Conservation (phyloP, 2,888 invertebrate genomes). For the Mythimna loreyi region DNA sequence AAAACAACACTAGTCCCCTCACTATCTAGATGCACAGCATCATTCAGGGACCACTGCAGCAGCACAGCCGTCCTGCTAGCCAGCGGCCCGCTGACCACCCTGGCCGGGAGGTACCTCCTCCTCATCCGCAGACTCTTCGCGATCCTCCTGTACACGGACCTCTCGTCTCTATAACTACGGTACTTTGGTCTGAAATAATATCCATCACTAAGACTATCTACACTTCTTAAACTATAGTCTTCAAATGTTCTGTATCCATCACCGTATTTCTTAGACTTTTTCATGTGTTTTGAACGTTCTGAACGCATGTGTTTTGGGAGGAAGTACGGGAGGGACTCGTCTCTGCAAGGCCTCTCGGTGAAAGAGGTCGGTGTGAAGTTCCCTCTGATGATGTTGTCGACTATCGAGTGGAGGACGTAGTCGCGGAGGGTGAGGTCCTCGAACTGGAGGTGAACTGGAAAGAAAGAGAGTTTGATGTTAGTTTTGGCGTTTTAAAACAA, state of each 20-base stretch:
- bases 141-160: slow-evolving; percentile 74
- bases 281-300: slow-evolving; percentile 76
- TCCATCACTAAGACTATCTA: slow-evolving; percentile 61
- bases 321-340: slow-evolving; percentile 81
- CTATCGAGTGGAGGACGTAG: slow-evolving; percentile 84
- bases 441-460: slow-evolving; percentile 85
- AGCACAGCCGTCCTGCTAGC: slow-evolving; percentile 74
- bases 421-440: slow-evolving; percentile 78
- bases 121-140: slow-evolving; percentile 74
- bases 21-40: slow-evolving; percentile 79
- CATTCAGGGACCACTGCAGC: slow-evolving; percentile 84
- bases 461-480: slow-evolving; percentile 61
- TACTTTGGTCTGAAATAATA: slow-evolving; percentile 84
- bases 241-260: slow-evolving; percentile 64
- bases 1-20: slow-evolving; percentile 86
- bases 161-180: slow-evolving; percentile 72
- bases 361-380: slow-evolving; percentile 86
- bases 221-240: slow-evolving; percentile 68
- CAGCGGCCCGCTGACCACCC: slow-evolving; percentile 82
- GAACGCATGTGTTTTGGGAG: slow-evolving; percentile 78
- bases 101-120: slow-evolving; percentile 78
- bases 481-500: not conserved
- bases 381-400: slow-evolving; percentile 81
- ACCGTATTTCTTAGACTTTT: slow-evolving; percentile 67
- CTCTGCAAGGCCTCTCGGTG: slow-evolving; percentile 80